phyloP scores from a whole-genome alignment of 1,140 invertebrate species.

The Vanessa tameamea region DNA sequence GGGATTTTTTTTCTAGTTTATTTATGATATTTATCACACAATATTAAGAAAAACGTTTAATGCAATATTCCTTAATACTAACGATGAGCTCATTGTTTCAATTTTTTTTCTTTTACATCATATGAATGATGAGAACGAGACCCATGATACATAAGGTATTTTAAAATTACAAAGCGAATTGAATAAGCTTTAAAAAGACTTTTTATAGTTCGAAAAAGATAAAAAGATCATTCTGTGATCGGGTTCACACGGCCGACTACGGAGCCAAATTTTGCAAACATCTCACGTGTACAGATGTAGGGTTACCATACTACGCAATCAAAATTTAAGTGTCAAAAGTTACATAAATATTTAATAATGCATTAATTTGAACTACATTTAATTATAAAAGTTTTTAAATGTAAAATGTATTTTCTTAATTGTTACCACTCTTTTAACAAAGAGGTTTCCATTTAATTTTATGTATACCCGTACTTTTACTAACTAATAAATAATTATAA shows the following conservation, averaged over 20 bases:
- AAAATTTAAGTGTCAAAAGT: not conserved
- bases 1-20: too few species aligned
- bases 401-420: too few species aligned
- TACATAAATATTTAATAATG: not conserved
- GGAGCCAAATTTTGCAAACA: constrained; percentile 66
- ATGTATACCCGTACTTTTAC: too few species aligned
- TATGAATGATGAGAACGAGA: not conserved
- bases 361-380: too few species aligned
- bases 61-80: too few species aligned
- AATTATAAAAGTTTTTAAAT: too few species aligned
- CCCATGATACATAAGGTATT: constrained; percentile 23
- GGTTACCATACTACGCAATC: constrained; percentile 41
- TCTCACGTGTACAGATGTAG: constrained; percentile 58
- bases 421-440: too few species aligned
- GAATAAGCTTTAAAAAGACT: constrained; percentile 41
- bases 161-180: constrained; percentile 33
- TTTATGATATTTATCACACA: too few species aligned
- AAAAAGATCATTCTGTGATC: constrained; percentile 53
- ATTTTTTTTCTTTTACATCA: not conserved
- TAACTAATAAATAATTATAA: too few species aligned
- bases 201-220: constrained; percentile 47
- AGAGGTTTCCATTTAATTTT: too few species aligned
- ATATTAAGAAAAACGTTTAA: too few species aligned
- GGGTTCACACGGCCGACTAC: constrained; percentile 63
- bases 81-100: not conserved